These are phyloP conservation scores for Leucoma salicis DNA, from an alignment of 2,888 invertebrate genomes.

Conservation along the genomic window DNA sequence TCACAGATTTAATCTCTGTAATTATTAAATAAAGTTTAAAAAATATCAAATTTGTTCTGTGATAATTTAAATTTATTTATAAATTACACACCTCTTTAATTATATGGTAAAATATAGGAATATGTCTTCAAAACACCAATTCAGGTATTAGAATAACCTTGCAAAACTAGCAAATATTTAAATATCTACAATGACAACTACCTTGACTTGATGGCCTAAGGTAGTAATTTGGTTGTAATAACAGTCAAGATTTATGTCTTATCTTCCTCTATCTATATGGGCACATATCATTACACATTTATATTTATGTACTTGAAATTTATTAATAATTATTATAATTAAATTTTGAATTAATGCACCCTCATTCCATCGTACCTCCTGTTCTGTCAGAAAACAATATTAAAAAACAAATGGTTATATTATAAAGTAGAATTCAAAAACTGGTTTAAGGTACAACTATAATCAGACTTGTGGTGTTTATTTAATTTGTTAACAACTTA, in stretches of 20 bases:
- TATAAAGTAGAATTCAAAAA: not conserved
- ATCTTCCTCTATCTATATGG: conserved; percentile 38
- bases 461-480: not conserved
- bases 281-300: conserved; percentile 32
- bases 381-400: conserved; percentile 2
- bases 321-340: conserved; percentile 32
- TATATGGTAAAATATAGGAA: conserved; percentile 32
- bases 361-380: conserved; percentile 2
- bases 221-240: conserved; percentile 44
- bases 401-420: not conserved
- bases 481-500: too few species aligned
- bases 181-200: conserved; percentile 55
- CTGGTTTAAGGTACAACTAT: not conserved
- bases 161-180: conserved; percentile 60
- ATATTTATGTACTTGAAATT: conserved; percentile 38
- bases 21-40: not conserved
- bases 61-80: not conserved
- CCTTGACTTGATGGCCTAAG: conserved; percentile 57
- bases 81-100: conserved; percentile 17
- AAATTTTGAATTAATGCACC: conserved; percentile 14
- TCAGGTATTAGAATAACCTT: conserved; percentile 54
- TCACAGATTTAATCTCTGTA: not conserved
- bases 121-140: conserved; percentile 34
- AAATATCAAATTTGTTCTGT: not conserved
- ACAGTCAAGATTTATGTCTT: conserved; percentile 40